A percentile compares a stretch with the other conserved stretches of the same genome.
These are phyloP conservation scores for Zootermopsis nevadensis DNA, from an alignment of 2,888 invertebrate species.

Conservation along the genomic window DNA sequence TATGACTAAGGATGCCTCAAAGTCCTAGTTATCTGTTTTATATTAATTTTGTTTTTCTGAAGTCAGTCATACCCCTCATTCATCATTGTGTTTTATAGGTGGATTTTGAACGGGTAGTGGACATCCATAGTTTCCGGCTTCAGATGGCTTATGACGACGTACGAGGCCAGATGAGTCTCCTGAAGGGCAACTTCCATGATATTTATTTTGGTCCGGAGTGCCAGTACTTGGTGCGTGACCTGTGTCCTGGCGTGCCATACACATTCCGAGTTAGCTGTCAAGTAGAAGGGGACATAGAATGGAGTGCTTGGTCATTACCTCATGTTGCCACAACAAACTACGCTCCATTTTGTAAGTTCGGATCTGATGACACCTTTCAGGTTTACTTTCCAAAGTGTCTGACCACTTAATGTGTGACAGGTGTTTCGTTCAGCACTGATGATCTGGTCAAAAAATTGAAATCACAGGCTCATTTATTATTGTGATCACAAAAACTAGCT, in stretches of 20 bases:
- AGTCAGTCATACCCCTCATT: no score
- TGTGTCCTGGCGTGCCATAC: conserved; percentile 64
- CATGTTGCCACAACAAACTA: conserved; percentile 64
- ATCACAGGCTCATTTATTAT: no score
- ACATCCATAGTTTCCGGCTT: conserved; percentile 64
- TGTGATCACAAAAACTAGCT: no score
- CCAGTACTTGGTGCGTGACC: conserved; percentile 65
- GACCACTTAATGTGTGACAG: no score
- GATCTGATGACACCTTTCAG: background rate
- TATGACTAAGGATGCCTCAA: no score
- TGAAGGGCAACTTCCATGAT: conserved; percentile 60
- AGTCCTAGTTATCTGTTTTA: no score
- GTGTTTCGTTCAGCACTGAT: no score
- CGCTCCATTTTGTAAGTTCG: conserved; percentile 63
- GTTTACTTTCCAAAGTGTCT: no score
- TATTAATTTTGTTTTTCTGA: no score
- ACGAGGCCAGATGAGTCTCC: conserved; percentile 57
- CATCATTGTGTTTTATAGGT: conserved; percentile 47
- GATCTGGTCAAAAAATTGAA: no score
- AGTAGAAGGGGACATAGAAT: conserved; percentile 62
- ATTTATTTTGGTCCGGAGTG: conserved; percentile 66
- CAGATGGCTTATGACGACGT: conserved; percentile 64
- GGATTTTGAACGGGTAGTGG: conserved; percentile 60
- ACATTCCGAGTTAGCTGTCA: conserved; percentile 68
- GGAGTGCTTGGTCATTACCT: conserved; percentile 69